Percentiles rank a stretch among this genome's conserved stretches.
Evolutionary conservation across 2,888 invertebrate species (phyloP).

Genomic region (Calliphora vomitoria): DNA sequence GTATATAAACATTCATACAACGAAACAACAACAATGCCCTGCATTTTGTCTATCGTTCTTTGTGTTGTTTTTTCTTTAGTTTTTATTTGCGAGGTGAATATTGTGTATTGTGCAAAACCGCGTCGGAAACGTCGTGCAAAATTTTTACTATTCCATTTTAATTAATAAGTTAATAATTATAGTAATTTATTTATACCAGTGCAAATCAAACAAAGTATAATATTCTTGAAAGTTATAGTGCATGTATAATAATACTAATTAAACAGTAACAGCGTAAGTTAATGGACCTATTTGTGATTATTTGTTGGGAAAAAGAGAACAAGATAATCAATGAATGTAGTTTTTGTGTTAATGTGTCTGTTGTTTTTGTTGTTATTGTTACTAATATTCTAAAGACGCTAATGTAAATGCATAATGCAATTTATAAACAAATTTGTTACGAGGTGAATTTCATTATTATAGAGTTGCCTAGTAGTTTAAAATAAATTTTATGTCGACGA

Average conservation of each 20-base stretch:
- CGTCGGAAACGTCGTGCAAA: conserved; percentile 61
- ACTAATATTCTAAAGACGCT: conserved; percentile 9
- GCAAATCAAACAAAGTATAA: background rate
- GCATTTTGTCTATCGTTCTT: conserved; percentile 16
- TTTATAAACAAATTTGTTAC: conserved; percentile 65
- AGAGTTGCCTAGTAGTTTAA: conserved; percentile 8
- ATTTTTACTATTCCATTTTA: background rate
- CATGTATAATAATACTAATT: background rate
- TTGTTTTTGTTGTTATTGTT: conserved; percentile 44
- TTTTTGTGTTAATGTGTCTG: conserved; percentile 35
- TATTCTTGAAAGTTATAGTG: background rate
- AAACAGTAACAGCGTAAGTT: conserved; percentile 41
- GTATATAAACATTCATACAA: too few relatives aligned
- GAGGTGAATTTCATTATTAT: conserved; percentile 40
- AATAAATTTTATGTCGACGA: background rate
- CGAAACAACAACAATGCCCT: too few relatives aligned
- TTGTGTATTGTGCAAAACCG: conserved; percentile 60
- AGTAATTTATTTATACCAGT: background rate
- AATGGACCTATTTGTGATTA: background rate
- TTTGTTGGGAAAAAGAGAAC: conserved; percentile 13
- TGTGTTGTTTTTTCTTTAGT: conserved; percentile 52
- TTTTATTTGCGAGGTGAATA: conserved; percentile 56
- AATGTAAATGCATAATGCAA: conserved; percentile 51
- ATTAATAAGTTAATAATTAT: conserved; percentile 1
- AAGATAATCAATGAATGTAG: conserved; percentile 62